Conservation (phyloP, 2,113 vertebrate species). For the Ardeotis arabs region DNA sequence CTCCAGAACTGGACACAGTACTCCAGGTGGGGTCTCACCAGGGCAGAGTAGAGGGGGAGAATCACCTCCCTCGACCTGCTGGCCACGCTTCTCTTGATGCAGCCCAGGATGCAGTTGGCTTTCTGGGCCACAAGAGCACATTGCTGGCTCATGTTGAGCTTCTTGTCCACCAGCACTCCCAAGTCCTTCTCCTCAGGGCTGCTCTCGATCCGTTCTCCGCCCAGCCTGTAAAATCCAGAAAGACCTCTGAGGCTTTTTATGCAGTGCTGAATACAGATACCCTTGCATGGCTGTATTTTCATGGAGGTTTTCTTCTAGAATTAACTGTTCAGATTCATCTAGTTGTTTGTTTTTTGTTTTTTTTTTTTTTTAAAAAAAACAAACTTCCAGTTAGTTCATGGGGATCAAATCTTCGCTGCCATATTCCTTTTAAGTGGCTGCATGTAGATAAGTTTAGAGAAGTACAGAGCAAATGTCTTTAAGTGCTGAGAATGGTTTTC, state of each 20-base stretch:
- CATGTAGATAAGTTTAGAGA: background rate
- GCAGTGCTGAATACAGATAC: background rate
- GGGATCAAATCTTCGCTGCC: background rate
- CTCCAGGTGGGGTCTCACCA: too few relatives aligned
- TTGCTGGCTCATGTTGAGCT: too few relatives aligned
- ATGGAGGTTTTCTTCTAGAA: background rate
- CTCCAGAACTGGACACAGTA: too few relatives aligned
- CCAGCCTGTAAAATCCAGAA: background rate
- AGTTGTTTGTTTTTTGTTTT: background rate
- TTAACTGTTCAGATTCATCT: background rate
- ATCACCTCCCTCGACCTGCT: too few relatives aligned
- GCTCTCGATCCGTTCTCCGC: too few relatives aligned
- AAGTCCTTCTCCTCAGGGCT: too few relatives aligned
- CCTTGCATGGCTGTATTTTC: background rate
- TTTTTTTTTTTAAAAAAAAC: background rate
- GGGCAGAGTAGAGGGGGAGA: too few relatives aligned
- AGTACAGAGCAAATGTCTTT: background rate
- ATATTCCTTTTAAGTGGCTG: background rate
- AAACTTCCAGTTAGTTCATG: fast-evolving
- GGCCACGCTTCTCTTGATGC: too few relatives aligned
- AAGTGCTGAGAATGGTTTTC: background rate
- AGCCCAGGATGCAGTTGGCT: too few relatives aligned
- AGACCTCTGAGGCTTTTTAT: background rate
- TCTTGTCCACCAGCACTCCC: too few relatives aligned
- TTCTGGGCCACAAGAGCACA: too few relatives aligned